A percentile compares a stretch with the other conserved stretches of the same genome.
These are phyloP conservation scores for Henicopernis longicauda DNA, from an alignment of 2,113 vertebrate species.

Conservation along the genomic window DNA sequence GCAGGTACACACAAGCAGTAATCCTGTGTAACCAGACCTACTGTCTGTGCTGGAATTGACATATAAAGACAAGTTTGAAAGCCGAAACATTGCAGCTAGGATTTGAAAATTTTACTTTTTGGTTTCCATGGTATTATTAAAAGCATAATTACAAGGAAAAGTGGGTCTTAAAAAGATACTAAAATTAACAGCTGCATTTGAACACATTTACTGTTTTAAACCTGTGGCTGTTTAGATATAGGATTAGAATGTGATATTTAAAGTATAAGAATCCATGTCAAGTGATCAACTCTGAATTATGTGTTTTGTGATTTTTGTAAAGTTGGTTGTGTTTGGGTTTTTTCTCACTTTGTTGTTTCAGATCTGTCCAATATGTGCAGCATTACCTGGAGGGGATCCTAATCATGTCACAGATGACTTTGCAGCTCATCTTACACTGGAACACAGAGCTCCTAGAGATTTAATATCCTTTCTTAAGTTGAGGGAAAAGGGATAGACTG, in stretches of 20 bases:
- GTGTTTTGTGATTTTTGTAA: background rate
- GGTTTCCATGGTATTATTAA: background rate
- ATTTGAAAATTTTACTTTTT: constrained; percentile 2
- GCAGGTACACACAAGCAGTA: background rate
- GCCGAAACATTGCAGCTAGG: background rate
- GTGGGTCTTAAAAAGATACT: background rate
- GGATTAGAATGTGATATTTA: background rate
- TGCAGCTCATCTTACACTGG: constrained; percentile 98
- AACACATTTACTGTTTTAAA: constrained; percentile 17
- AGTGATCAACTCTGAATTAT: background rate
- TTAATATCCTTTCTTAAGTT: constrained; percentile 92
- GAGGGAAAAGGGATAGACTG: background rate
- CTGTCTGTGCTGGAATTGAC: background rate
- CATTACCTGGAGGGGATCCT: constrained; percentile 97
- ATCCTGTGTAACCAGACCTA: background rate
- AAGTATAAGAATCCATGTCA: background rate
- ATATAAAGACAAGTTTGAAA: constrained; percentile 1
- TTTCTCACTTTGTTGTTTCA: constrained; percentile 71
- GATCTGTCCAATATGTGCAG: constrained; percentile 99
- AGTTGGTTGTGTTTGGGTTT: background rate
- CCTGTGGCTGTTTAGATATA: background rate
- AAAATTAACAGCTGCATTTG: background rate
- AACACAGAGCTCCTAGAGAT: constrained; percentile 99
- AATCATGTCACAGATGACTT: constrained; percentile 99
- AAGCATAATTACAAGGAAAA: constrained; percentile 10